Base-by-base conservation (phyloP, 2,888 invertebrate species). In the Scaptomyza parva region DNA sequence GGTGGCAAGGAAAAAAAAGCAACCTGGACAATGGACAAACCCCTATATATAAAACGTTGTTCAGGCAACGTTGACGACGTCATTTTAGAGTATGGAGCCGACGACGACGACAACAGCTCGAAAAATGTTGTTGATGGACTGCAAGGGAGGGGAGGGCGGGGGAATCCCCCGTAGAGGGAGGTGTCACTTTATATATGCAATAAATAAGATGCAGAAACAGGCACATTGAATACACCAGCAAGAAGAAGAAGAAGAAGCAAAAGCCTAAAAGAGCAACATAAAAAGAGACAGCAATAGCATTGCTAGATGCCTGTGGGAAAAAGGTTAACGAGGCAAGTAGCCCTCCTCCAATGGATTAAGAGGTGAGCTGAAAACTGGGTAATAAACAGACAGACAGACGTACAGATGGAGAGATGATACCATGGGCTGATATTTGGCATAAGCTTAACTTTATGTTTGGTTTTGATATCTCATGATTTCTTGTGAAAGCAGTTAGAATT, bases 141-240 rank as follows among this genome's bases (percentile, higher is more conserved):
- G n/a, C n/a, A n/a, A n/a, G n/a, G 35, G 14, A 3, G 35, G 14
- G n/a, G 45, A n/a, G n/a, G n/a, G n/a, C n/a, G n/a, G n/a, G n/a
- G n/a, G 28, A 45, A 12, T 45, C 30, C 8, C 18, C 50, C n/a
- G 17, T 9, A 9, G 37, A 37, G 17, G 71, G 54, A 86, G 84
- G 77, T 86, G 82, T 83, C 84, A 72, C 62, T 83, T 86, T 79
- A 82, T 85, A 82, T 85, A 79, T 82, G 86, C 81, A 76, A 82
- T 85, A 82, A 82, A 85, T 82, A 86, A 82, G 86, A 68, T 69
- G 70, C 71, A 62, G 52, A 37, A 44, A 47, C 57, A 54, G 63
- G 47, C 24, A n/a, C n/a, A n/a, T n/a, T n/a, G n/a, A n/a, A n/a
- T n/a, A n/a, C n/a, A n/a, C n/a, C n/a, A n/a, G n/a, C n/a, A n/a